These are phyloP conservation scores for Cryptotermes secundus DNA, from an alignment of 1,140 invertebrate genomes.

Conservation along the genomic window DNA sequence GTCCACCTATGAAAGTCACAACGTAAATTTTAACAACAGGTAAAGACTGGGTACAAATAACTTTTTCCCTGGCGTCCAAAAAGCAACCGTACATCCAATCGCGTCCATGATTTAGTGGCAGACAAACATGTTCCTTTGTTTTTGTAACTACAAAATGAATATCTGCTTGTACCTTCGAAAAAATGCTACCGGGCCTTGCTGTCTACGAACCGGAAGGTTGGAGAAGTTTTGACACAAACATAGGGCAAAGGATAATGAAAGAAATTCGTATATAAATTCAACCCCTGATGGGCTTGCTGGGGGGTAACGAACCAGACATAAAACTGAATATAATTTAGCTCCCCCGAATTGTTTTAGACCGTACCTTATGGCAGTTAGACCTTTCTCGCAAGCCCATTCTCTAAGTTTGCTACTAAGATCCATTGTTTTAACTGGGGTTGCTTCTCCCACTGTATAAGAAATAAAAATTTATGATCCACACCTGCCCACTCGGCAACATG, in stretches of 20 bases:
- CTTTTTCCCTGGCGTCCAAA: background rate
- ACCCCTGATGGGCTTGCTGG: background rate
- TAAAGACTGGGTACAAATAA: slow-evolving; percentile 4
- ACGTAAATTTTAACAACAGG: slow-evolving; percentile 1
- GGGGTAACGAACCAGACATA: slow-evolving; percentile 4
- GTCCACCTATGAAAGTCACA: background rate
- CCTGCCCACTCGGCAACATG: background rate
- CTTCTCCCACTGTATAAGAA: background rate
- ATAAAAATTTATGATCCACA: slow-evolving; percentile 8
- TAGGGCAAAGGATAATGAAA: background rate
- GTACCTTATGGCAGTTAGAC: background rate
- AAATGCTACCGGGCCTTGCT: background rate
- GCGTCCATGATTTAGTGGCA: background rate
- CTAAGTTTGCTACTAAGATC: slow-evolving; percentile 1
- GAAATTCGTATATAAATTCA: slow-evolving; percentile 3
- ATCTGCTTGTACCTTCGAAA: background rate
- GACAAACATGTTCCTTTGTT: background rate
- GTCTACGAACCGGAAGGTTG: background rate
- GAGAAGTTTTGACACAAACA: background rate
- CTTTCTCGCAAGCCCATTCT: background rate
- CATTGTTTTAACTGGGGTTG: background rate
- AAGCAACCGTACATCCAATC: background rate
- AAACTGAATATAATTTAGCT: slow-evolving; percentile 5
- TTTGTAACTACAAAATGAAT: background rate
- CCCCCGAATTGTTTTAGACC: background rate